These are phyloP conservation scores for Girardinus metallicus DNA, from an alignment of 2,797 vertebrate species.

Conservation along the genomic window DNA sequence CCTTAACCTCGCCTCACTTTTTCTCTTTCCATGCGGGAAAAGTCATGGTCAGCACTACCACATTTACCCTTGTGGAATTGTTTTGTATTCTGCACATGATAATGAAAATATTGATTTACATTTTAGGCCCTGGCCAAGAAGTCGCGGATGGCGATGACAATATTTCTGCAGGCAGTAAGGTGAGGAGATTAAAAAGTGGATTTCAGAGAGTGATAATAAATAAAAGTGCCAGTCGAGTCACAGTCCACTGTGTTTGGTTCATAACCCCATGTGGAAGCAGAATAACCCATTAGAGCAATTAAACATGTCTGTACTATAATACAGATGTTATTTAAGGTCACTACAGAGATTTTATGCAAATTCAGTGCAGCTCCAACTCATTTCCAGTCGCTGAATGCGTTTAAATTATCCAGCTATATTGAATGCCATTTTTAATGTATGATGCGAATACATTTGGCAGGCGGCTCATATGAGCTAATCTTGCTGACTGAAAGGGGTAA, in stretches of 20 bases:
- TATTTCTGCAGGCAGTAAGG: constrained; percentile 75
- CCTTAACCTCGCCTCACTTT: constrained; percentile 9
- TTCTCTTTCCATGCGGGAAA: constrained; percentile 34
- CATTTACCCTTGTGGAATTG: constrained; percentile 64
- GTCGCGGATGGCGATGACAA: constrained; percentile 65
- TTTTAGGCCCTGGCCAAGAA: constrained; percentile 64
- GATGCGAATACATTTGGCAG: constrained; percentile 63
- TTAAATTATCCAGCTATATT: constrained; percentile 62
- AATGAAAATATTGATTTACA: constrained; percentile 79
- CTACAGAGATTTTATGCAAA: constrained; percentile 40
- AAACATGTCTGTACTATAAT: background rate
- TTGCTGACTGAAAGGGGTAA: constrained; percentile 48
- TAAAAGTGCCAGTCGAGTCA: constrained; percentile 31
- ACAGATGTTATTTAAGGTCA: constrained; percentile 17
- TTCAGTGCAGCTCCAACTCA: constrained; percentile 44
- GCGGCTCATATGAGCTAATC: constrained; percentile 39
- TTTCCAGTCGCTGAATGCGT: constrained; percentile 30
- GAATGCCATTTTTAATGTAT: constrained; percentile 67
- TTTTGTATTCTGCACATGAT: constrained; percentile 71
- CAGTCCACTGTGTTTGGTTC: constrained; percentile 33
- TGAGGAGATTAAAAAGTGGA: constrained; percentile 73
- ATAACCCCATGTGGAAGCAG: constrained; percentile 33
- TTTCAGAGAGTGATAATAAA: constrained; percentile 30
- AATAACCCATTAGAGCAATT: constrained; percentile 22
- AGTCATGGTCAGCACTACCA: constrained; percentile 54